Evolutionary conservation across 2,113 vertebrate species (phyloP).

Genomic region (Theristicus caerulescens): DNA sequence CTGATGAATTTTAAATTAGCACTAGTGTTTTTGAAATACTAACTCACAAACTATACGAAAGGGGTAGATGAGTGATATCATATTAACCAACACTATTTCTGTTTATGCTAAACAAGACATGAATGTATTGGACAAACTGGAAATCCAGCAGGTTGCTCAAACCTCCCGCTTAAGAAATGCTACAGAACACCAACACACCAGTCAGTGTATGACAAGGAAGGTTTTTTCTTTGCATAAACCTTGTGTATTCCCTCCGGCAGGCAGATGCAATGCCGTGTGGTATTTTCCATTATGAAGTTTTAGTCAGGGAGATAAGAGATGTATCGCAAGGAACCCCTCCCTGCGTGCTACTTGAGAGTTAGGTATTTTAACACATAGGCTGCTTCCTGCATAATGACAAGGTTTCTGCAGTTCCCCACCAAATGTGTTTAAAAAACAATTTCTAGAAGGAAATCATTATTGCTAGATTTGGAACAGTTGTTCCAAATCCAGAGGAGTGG

Average conservation of each 20-base stretch:
- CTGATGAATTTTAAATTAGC: neutral
- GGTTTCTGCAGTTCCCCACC: neutral
- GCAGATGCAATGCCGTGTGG: accelerated
- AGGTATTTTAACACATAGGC: neutral
- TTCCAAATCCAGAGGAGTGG: neutral
- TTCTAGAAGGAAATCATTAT: neutral
- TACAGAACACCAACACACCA: neutral
- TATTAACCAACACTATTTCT: neutral
- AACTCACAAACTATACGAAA: neutral
- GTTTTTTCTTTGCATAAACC: neutral
- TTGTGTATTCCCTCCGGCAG: neutral
- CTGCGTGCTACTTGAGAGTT: neutral
- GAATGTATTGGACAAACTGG: neutral
- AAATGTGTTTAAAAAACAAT: neutral
- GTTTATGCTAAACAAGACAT: neutral
- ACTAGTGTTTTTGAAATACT: neutral
- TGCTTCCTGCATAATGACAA: accelerated
- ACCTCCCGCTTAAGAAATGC: neutral
- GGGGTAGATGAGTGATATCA: neutral
- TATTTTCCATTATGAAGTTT: neutral
- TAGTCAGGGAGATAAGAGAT: neutral
- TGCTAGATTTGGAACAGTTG: neutral
- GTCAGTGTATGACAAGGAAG: accelerated
- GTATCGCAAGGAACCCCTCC: neutral
- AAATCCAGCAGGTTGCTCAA: neutral